Base-by-base conservation (phyloP, 2,888 invertebrate species). In the Acholoe squamosa region DNA sequence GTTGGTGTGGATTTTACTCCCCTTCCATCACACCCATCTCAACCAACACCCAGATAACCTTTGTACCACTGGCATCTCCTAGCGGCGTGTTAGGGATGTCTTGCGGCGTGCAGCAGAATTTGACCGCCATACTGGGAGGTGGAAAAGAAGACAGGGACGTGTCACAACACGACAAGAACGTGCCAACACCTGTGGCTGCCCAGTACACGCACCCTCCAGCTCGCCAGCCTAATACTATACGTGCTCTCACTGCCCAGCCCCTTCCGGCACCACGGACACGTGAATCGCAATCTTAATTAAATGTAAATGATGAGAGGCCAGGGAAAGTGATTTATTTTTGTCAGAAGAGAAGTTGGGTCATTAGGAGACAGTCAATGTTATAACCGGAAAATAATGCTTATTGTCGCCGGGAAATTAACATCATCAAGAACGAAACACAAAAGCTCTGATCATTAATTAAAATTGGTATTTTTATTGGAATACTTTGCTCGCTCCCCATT, bases 401-500 rank as follows among this genome's bases (percentile, higher is more conserved):
- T 86, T 86, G 86, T 86, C 86, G 86, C 54, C 86, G 52, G 54
- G 56, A 86, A 86, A 86, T 86, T 86, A 86, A 86, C 86, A 86
- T 86, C 86, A 86, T 86, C 54, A 86, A 86, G 86, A 56, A 28
- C 54, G 54, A 31, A 33, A 28, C 86, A 54, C 86, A 86, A 86
- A 86, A 86, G 52, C 86, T 56, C 31, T 28, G 52, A 86, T 52
- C 86, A 86, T 86, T 86, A 86, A 86, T 86, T 86, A 86, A 86
- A 86, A 86, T 86, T 86, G 86, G 86, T 86, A 86, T 86, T 86
- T 86, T 86, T 86, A 86, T 86, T 56, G 86, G 86, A 86, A 86
- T 86, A 86, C 86, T 86, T 86, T 52, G 86, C 86, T 86, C 31
- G 86, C 86, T 28, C 54, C 54, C 86, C 86, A 86, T 86, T 86